Evolutionary conservation across 2,797 vertebrate genomes (phyloP).

Genomic region (Danio aesculapii): DNA sequence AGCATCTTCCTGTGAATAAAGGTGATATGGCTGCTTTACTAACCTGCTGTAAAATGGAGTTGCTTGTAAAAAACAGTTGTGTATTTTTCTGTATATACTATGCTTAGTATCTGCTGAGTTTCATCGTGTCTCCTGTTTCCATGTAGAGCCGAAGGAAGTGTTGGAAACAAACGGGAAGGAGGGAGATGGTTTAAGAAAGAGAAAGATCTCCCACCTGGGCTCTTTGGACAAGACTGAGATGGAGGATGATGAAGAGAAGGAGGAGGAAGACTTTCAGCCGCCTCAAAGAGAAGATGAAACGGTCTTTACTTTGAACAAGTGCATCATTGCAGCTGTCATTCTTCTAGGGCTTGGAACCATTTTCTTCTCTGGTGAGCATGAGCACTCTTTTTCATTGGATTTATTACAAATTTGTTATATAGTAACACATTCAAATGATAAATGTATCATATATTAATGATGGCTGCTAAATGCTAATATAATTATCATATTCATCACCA

Average conservation of each 20-base stretch:
- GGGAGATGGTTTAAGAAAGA: constrained; percentile 68
- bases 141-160: constrained; percentile 62
- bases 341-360: constrained; percentile 81
- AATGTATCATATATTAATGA: not conserved
- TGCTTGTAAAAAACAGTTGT: not conserved
- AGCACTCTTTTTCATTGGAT: not conserved
- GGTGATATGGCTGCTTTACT: not conserved
- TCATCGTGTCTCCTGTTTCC: not conserved
- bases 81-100: not conserved
- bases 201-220: constrained; percentile 71
- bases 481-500: not conserved
- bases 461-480: not conserved
- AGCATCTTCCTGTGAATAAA: not conserved
- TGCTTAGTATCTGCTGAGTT: not conserved
- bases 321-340: constrained; percentile 81
- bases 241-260: constrained; percentile 65
- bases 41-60: not conserved
- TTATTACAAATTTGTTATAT: not conserved
- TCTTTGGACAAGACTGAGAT: constrained; percentile 71
- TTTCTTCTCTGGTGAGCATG: constrained; percentile 79
- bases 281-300: constrained; percentile 70
- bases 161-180: constrained; percentile 53
- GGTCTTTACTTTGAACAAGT: constrained; percentile 82
- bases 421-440: not conserved
- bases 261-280: constrained; percentile 75